These are phyloP conservation scores for Podarcis lilfordi DNA, from an alignment of 2,797 vertebrate species.

Conservation along the genomic window DNA sequence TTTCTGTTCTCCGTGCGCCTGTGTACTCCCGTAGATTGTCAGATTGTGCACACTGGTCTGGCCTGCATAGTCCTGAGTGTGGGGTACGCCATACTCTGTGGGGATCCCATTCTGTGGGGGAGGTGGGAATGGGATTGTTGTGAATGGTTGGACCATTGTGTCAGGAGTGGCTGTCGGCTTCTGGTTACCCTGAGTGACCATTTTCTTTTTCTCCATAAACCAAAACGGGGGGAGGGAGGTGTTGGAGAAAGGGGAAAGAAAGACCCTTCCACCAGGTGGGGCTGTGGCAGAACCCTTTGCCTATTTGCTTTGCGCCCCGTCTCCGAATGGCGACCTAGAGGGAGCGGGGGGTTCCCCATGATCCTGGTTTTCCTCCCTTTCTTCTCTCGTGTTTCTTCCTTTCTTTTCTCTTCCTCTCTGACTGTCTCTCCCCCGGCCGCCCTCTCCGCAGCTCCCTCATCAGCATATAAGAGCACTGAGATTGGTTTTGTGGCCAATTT, in stretches of 20 bases:
- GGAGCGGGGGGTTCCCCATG: constrained; percentile 41
- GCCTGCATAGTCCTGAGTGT: constrained; percentile 86
- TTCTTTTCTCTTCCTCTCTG: constrained; percentile 73
- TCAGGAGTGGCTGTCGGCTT: constrained; percentile 88
- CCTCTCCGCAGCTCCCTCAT: constrained; percentile 70
- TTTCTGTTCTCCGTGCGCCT: constrained; percentile 82
- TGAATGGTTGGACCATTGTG: constrained; percentile 87
- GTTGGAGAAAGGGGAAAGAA: constrained; percentile 21
- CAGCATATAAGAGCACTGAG: no score
- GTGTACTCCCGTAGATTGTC: constrained; percentile 82
- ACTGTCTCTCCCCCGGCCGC: constrained; percentile 68
- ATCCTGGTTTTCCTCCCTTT: constrained; percentile 70
- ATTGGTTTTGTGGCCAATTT: no score
- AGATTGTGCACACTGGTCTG: constrained; percentile 86
- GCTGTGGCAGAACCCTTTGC: constrained; percentile 23
- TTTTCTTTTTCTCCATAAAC: constrained; percentile 85
- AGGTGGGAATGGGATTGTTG: constrained; percentile 84
- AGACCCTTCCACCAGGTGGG: constrained; percentile 52
- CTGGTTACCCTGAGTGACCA: constrained; percentile 87
- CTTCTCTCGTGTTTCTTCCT: constrained; percentile 78
- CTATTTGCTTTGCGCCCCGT: constrained; percentile 44
- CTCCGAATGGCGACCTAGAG: constrained; percentile 49
- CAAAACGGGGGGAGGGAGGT: constrained; percentile 55
- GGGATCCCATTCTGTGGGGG: constrained; percentile 86
- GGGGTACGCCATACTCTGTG: constrained; percentile 84